Conservation (phyloP, 2,113 vertebrate species). For the Apteryx mantelli region DNA sequence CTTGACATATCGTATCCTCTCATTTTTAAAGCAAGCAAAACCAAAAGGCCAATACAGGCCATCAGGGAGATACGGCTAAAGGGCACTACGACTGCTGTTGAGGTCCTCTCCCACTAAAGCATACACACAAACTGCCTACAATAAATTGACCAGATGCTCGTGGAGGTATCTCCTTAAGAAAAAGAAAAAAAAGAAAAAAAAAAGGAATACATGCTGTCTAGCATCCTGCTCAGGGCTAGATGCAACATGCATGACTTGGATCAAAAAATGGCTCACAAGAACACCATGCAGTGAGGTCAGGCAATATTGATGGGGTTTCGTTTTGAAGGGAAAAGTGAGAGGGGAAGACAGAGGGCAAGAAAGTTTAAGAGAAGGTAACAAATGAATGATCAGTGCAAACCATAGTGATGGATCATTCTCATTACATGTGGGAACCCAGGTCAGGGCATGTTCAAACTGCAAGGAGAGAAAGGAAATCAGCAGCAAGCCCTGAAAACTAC, state of each 20-base stretch:
- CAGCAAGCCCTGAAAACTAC: background rate
- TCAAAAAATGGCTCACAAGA: conserved; percentile 8
- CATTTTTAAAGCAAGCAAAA: conserved; percentile 18
- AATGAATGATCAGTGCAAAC: conserved; percentile 60
- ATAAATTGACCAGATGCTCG: background rate
- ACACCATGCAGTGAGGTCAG: conserved; percentile 61
- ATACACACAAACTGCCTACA: background rate
- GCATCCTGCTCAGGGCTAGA: conserved; percentile 43
- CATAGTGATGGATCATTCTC: conserved; percentile 49
- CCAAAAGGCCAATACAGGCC: background rate
- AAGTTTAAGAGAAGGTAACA: conserved; percentile 20
- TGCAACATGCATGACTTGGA: conserved; percentile 23
- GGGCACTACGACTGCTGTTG: background rate
- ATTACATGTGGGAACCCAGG: conserved; percentile 50
- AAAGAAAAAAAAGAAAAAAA: background rate
- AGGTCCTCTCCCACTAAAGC: background rate
- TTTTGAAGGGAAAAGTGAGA: conserved; percentile 11
- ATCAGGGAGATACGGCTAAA: background rate
- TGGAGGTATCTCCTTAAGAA: background rate
- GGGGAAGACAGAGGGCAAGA: background rate
- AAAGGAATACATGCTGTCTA: background rate
- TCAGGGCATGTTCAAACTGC: conserved; percentile 63
- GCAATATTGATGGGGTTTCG: background rate
- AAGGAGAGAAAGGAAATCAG: conserved; percentile 61
- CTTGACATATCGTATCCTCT: background rate